Percentiles rank a stretch among this genome's conserved stretches.
phyloP scores from a whole-genome alignment of 2,113 vertebrate genomes.

The Raja brachyura region DNA sequence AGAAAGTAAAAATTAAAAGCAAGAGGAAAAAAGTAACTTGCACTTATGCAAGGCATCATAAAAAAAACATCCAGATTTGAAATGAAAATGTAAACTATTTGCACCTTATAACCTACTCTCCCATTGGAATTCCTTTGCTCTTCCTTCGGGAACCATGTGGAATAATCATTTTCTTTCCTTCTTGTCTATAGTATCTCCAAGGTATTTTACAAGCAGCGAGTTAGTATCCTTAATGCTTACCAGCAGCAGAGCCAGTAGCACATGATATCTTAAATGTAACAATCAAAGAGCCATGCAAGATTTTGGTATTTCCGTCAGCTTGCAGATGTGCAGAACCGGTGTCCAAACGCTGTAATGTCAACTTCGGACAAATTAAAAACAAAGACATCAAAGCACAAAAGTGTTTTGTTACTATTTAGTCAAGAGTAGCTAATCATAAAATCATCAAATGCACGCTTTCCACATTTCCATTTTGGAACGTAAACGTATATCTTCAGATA shows the following conservation, averaged over 20 bases:
- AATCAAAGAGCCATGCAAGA: slow-evolving; percentile 88
- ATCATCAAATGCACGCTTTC: neutral
- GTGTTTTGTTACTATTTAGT: slow-evolving; percentile 68
- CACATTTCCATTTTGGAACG: slow-evolving; percentile 30
- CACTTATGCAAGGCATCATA: neutral
- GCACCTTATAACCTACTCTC: neutral
- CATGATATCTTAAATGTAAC: slow-evolving; percentile 98
- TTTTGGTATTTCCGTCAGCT: slow-evolving; percentile 84
- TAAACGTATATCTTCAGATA: slow-evolving; percentile 28
- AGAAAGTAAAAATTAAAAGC: neutral
- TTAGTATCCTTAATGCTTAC: slow-evolving; percentile 82
- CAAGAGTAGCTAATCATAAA: slow-evolving; percentile 48
- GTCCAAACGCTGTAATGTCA: slow-evolving; percentile 70
- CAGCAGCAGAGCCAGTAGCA: slow-evolving; percentile 88
- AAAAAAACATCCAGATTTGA: neutral
- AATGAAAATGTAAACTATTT: slow-evolving; percentile 10
- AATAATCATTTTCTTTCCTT: slow-evolving; percentile 88
- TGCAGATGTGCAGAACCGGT: slow-evolving; percentile 75
- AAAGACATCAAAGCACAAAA: slow-evolving; percentile 66
- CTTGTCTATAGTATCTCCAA: slow-evolving; percentile 85
- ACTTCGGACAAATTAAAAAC: slow-evolving; percentile 53
- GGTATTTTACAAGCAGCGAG: slow-evolving; percentile 84
- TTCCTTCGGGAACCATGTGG: slow-evolving; percentile 80
- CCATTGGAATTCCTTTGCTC: neutral
- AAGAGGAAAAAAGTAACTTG: neutral